Conservation (phyloP, 2,113 vertebrate species). For the Cricetomys ansorgei region DNA sequence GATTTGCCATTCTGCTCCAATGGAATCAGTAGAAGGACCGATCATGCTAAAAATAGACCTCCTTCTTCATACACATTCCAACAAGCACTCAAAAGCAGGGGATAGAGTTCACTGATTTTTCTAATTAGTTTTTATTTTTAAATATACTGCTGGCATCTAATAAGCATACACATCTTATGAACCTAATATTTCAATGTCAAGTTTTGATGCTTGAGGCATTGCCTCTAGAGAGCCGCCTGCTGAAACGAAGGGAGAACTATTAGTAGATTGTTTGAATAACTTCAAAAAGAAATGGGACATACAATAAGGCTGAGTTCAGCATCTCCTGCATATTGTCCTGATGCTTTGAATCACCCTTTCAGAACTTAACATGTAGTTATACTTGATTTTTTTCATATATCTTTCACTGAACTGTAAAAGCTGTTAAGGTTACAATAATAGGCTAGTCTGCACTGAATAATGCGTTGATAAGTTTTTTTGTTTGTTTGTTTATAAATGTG, state of each 20-base stretch:
- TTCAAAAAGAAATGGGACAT: conserved; percentile 20
- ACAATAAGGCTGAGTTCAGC: neutral
- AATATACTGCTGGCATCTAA: neutral
- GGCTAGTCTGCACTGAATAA: neutral
- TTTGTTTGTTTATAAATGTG: too few species aligned
- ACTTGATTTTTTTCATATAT: neutral
- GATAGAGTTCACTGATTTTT: neutral
- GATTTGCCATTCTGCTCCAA: conserved; percentile 79
- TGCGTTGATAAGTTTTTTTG: too few species aligned
- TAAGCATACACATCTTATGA: neutral
- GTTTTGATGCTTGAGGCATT: conserved; percentile 1
- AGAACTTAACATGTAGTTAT: neutral
- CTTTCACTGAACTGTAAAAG: neutral
- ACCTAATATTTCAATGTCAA: conserved; percentile 57
- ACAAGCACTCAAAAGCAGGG: conserved; percentile 6
- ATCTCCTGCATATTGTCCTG: neutral
- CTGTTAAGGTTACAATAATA: rapidly evolving
- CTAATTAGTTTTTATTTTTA: conserved; percentile 58
- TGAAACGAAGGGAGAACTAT: conserved; percentile 31
- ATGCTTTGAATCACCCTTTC: neutral
- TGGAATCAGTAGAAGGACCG: conserved; percentile 69
- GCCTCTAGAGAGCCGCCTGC: conserved; percentile 25
- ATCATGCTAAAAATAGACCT: conserved; percentile 70
- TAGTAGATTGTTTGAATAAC: conserved; percentile 5
- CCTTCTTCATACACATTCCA: conserved; percentile 47